These are phyloP conservation scores for Apis cerana DNA, from an alignment of 1,140 invertebrate species.

Conservation along the genomic window DNA sequence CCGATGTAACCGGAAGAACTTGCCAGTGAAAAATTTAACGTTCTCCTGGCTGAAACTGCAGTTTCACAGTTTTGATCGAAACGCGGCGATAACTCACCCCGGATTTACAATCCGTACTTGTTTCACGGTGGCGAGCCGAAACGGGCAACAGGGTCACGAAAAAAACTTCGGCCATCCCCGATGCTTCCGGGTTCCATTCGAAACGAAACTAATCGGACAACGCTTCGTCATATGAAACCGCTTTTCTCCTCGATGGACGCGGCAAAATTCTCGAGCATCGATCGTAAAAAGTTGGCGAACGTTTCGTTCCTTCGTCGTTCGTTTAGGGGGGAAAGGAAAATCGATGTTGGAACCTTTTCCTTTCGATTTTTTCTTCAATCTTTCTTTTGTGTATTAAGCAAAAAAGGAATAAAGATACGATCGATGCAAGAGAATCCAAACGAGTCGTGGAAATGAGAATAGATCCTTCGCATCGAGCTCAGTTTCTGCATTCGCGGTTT, in stretches of 20 bases:
- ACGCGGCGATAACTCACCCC: slow-evolving; percentile 53
- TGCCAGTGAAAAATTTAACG: slow-evolving; percentile 59
- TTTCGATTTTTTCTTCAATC: too few species aligned
- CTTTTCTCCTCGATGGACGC: not conserved
- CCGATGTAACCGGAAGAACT: slow-evolving; percentile 56
- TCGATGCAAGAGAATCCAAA: slow-evolving; percentile 40
- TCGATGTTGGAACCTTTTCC: not conserved
- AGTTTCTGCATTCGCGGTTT: not conserved
- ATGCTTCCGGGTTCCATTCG: slow-evolving; percentile 36
- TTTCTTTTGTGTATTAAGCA: slow-evolving; percentile 37
- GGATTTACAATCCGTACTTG: slow-evolving; percentile 40
- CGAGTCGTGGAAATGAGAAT: slow-evolving; percentile 61
- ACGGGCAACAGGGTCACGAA: slow-evolving; percentile 26
- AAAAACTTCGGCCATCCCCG: slow-evolving; percentile 19
- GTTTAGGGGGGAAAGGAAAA: too few species aligned
- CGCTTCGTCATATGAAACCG: slow-evolving; percentile 30
- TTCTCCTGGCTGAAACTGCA: slow-evolving; percentile 38
- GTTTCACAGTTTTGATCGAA: slow-evolving; percentile 60
- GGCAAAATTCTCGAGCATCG: not conserved
- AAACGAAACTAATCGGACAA: slow-evolving; percentile 45
- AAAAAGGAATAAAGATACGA: not conserved
- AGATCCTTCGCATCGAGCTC: slow-evolving; percentile 30
- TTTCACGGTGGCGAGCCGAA: slow-evolving; percentile 50
- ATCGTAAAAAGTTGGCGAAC: not conserved
- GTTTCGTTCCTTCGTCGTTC: not conserved